These are phyloP conservation scores for Argya squamiceps DNA, from an alignment of 2,797 vertebrate genomes.

Conservation along the genomic window DNA sequence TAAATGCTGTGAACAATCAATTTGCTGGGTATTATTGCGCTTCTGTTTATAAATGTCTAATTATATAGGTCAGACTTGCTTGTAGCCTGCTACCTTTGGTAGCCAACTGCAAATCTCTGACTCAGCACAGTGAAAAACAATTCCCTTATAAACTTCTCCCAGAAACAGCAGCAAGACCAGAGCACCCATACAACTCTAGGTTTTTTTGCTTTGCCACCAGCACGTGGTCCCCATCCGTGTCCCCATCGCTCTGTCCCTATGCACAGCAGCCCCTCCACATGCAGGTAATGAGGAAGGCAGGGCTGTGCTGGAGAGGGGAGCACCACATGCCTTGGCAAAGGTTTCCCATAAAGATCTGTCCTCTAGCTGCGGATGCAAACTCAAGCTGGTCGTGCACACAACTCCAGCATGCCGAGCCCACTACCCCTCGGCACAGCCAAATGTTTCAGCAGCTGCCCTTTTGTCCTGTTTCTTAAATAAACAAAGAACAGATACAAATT, in stretches of 20 bases:
- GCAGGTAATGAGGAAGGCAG: conserved; percentile 65
- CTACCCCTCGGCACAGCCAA: conserved; percentile 98
- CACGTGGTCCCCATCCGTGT: fast-evolving
- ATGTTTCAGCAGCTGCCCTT: conserved; percentile 99
- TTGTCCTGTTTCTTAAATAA: conserved; percentile 99
- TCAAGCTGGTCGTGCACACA: conserved; percentile 87
- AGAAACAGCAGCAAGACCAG: not conserved
- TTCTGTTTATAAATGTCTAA: conserved; percentile 68
- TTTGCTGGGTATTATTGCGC: conserved; percentile 58
- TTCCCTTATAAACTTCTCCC: not conserved
- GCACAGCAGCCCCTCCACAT: not conserved
- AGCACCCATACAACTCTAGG: not conserved
- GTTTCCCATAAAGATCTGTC: conserved; percentile 83
- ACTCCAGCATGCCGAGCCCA: conserved; percentile 89
- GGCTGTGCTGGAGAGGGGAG: conserved; percentile 36
- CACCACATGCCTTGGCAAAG: conserved; percentile 84
- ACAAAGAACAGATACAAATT: conserved; percentile 99
- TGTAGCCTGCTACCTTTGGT: conserved; percentile 27
- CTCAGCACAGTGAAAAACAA: not conserved
- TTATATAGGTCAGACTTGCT: conserved; percentile 67
- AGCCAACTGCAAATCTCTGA: conserved; percentile 31
- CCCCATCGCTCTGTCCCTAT: fast-evolving
- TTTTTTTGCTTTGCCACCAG: not conserved
- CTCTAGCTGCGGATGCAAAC: conserved; percentile 89
- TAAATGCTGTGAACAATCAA: conserved; percentile 72